Conservation (phyloP, 2,797 vertebrate genomes). For the Danio tinwini region DNA sequence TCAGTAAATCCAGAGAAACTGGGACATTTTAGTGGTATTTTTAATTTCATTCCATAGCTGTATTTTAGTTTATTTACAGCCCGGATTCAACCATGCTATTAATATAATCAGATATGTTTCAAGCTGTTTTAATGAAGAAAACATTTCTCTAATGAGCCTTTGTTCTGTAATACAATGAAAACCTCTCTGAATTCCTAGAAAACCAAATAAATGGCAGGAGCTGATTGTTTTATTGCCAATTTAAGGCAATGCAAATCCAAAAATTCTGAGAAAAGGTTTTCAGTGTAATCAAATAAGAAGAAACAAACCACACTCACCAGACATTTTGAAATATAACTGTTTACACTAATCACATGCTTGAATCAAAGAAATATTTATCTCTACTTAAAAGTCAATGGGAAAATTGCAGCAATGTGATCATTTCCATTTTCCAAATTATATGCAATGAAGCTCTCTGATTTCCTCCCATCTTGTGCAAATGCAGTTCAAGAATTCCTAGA, state of each 20-base stretch:
- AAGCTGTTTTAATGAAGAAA: not conserved
- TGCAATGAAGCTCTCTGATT: not conserved
- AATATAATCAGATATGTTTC: not conserved
- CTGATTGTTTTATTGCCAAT: not conserved
- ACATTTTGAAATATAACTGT: not conserved
- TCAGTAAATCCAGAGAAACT: too few relatives aligned
- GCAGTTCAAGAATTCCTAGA: not conserved
- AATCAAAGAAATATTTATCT: not conserved
- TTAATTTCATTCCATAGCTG: too few relatives aligned
- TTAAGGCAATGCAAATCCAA: not conserved
- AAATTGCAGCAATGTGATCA: not conserved
- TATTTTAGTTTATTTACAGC: too few relatives aligned
- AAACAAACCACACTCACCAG: not conserved
- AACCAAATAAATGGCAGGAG: not conserved
- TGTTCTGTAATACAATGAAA: not conserved
- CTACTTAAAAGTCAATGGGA: not conserved
- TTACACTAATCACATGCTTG: not conserved
- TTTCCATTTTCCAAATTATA: not conserved
- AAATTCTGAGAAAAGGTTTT: not conserved
- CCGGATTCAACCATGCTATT: not conserved
- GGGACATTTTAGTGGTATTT: too few relatives aligned
- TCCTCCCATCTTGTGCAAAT: constrained; percentile 2
- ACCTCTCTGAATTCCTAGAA: not conserved
- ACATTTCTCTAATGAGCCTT: not conserved
- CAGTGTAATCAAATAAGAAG: too few relatives aligned